Evolutionary conservation across 1,140 invertebrate species (phyloP).

Genomic region (Phortica variegata): DNA sequence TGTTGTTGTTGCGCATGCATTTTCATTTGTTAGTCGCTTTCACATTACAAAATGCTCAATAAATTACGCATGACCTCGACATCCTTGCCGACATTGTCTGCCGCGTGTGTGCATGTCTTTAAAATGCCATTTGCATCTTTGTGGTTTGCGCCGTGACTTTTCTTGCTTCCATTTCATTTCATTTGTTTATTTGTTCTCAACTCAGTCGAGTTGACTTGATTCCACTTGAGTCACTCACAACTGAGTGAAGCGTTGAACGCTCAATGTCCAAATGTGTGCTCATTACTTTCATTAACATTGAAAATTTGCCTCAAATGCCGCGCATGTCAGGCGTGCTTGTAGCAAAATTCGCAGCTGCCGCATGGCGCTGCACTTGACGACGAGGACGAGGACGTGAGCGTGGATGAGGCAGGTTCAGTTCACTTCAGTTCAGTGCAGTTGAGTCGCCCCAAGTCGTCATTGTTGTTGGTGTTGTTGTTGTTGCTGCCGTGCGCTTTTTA

Average conservation of each 20-base stretch:
- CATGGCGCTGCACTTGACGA: slow-evolving; percentile 1
- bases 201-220: too few species aligned
- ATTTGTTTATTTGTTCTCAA: too few species aligned
- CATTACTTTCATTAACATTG: slow-evolving; percentile 55
- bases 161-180: too few species aligned
- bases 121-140: slow-evolving; percentile 55
- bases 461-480: slow-evolving; percentile 6
- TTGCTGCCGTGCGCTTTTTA: background rate
- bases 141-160: slow-evolving; percentile 25
- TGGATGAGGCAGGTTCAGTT: slow-evolving; percentile 7
- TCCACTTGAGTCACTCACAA: too few species aligned
- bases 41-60: slow-evolving; percentile 45
- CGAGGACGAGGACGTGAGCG: too few species aligned
- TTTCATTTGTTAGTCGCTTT: slow-evolving; percentile 9
- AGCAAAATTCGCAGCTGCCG: slow-evolving; percentile 7
- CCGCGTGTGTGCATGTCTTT: slow-evolving; percentile 46
- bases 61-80: slow-evolving; percentile 45
- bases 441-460: too few species aligned
- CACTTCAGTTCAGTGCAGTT: slow-evolving; percentile 3
- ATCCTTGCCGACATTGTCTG: slow-evolving; percentile 18
- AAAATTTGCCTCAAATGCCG: too few species aligned
- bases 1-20: slow-evolving; percentile 4
- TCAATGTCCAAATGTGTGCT: slow-evolving; percentile 33
- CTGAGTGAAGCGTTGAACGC: slow-evolving; percentile 21
- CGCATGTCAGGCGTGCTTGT: too few species aligned